Conservation (phyloP, 1,140 invertebrate species). For the Trichonephila clavata region DNA sequence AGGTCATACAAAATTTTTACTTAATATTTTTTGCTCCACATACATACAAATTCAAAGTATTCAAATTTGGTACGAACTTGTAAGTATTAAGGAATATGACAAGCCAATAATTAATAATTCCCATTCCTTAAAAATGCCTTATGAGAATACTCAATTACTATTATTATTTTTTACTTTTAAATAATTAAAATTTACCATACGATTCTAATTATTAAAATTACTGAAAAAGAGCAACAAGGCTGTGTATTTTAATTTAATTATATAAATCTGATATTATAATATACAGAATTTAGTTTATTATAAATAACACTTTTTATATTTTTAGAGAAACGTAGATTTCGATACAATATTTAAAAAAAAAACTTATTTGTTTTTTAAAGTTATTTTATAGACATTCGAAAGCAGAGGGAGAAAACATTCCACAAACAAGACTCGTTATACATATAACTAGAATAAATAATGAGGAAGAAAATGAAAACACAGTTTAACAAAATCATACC, state of each 20-base stretch:
- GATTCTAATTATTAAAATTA: not conserved
- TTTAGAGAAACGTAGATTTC: no score
- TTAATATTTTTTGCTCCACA: not conserved
- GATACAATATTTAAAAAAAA: no score
- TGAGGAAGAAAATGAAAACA: not conserved
- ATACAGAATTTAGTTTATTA: not conserved
- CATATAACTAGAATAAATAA: not conserved
- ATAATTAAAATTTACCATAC: not conserved
- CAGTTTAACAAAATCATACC: not conserved
- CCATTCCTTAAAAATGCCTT: not conserved
- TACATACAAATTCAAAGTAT: not conserved
- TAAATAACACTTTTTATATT: not conserved
- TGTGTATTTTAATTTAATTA: not conserved
- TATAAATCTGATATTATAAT: no score
- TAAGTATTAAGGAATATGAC: no score
- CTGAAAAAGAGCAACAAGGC: not conserved
- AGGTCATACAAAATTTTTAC: not conserved
- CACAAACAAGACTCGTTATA: not conserved
- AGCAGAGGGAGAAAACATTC: no score
- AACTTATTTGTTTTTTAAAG: no score
- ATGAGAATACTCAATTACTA: not conserved
- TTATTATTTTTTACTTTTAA: not conserved
- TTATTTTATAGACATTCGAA: no score
- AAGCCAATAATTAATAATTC: no score
- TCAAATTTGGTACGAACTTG: not conserved